A percentile compares a stretch with the other conserved stretches of the same genome.
phyloP scores from a whole-genome alignment of 1,140 invertebrate genomes.

The Zophobas atratus region DNA sequence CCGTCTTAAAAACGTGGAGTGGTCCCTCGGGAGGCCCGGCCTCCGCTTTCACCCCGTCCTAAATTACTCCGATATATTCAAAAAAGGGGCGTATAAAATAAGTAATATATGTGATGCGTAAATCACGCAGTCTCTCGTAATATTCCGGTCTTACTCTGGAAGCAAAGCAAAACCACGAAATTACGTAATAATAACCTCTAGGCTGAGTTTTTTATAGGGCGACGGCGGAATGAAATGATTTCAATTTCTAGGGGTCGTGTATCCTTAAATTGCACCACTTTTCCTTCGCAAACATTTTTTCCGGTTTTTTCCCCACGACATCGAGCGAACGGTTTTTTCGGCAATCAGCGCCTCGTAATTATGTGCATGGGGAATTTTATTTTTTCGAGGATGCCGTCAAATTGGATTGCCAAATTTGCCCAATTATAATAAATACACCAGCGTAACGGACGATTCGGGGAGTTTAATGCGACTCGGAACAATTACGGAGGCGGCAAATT shows the following conservation, averaged over 20 bases:
- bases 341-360: constrained; percentile 38
- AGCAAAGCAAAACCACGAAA: constrained; percentile 45
- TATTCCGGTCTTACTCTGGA: constrained; percentile 18
- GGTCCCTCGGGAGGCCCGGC: background rate
- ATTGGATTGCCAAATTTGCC: constrained; percentile 38
- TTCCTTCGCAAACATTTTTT: constrained; percentile 48
- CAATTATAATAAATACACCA: constrained; percentile 40
- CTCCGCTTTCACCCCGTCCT: background rate
- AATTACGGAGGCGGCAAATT: constrained; percentile 28
- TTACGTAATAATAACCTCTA: constrained; percentile 50
- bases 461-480: constrained; percentile 14
- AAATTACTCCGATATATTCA: constrained; percentile 37
- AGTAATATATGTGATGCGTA: constrained; percentile 38
- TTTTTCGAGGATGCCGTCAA: constrained; percentile 14
- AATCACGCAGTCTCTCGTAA: constrained; percentile 39
- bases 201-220: constrained; percentile 48
- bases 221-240: constrained; percentile 48
- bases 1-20: constrained; percentile 33
- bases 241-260: constrained; percentile 48
- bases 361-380: constrained; percentile 40
- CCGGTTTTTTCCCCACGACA: constrained; percentile 49
- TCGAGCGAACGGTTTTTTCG: constrained; percentile 43
- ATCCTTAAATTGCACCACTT: constrained; percentile 48
- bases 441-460: background rate
- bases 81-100: constrained; percentile 30